Base-by-base conservation (phyloP, 2,797 vertebrate species). In the Crotalus adamanteus region DNA sequence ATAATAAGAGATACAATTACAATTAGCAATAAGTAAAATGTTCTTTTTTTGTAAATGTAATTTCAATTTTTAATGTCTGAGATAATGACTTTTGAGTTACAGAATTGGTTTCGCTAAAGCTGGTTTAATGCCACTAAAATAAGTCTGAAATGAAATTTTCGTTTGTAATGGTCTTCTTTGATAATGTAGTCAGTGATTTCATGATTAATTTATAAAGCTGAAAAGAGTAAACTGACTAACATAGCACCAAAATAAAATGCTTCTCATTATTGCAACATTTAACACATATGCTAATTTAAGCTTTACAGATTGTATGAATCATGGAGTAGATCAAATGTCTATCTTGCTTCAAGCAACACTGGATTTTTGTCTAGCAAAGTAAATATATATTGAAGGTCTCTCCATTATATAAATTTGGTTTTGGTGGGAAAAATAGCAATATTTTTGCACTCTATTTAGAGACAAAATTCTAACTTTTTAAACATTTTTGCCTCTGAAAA, bases 401-500 rank as follows among this genome's bases (percentile, higher is more conserved):
- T 86, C 60, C 94, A 93, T 89, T 88, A 94, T 55, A 92, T 60
- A 78, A 85, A 55, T 89, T 94, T 85, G 42, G 94, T 96, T 94
- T 63, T 88, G 85, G 56, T 85, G 18, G 18, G 6, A 22, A 42
- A 61, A 94, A 93, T 92, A 91, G 90, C 93, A 96, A 51, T 92
- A 16, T 60, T 94, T 94, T 87, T 86, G 92, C 93, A 95, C 51
- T 55, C 60, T 57, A 7, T 87, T 96, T 94, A 96, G 42, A 94
- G 56, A 25, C 57, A 92, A 94, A 93, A 89, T 92, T 55, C 59
- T 73, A 83, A 93, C 8, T 0, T 78, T 95, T 92, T 90, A 94
- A 95, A 95, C 89, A 90, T 96, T 94, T 96, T 93, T 94, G 88
- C 96, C 90, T 91, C 55, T 90, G 0, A 55, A 95, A 95, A 95